Evolutionary conservation across 1,140 invertebrate species (phyloP).

Genomic region (Andrena cerasifolii): DNA sequence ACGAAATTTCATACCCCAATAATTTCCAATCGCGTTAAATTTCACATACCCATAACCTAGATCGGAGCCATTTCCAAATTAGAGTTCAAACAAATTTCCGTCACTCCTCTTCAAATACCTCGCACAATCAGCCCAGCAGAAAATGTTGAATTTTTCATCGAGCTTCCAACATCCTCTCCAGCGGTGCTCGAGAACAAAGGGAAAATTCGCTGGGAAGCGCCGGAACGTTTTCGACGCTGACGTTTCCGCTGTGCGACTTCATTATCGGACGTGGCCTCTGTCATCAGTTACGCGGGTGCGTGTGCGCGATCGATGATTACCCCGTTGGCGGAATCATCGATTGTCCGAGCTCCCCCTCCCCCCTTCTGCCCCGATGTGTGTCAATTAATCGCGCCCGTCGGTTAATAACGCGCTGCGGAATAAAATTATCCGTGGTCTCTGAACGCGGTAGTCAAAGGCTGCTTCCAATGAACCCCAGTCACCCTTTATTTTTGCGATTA

Average conservation of each 20-base stretch:
- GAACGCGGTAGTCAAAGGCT: neutral
- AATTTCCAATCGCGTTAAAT: too few species aligned
- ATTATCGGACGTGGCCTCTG: neutral
- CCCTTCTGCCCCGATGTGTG: neutral
- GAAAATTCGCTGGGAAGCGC: neutral
- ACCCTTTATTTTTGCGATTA: neutral
- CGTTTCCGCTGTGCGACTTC: neutral
- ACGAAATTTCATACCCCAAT: too few species aligned
- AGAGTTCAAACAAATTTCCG: too few species aligned
- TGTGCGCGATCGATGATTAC: constrained; percentile 18
- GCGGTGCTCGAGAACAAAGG: neutral
- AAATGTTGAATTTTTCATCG: neutral
- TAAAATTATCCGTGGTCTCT: constrained; percentile 36
- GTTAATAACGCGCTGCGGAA: constrained; percentile 19
- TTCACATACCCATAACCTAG: too few species aligned
- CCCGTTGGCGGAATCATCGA: constrained; percentile 14
- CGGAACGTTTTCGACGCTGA: neutral
- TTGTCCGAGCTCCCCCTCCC: neutral
- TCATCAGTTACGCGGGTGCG: constrained; percentile 30
- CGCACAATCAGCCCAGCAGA: too few species aligned
- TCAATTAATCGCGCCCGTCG: constrained; percentile 28
- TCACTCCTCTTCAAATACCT: too few species aligned
- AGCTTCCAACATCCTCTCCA: neutral
- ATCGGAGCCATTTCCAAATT: too few species aligned
- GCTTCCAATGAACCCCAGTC: neutral